Base-by-base conservation (phyloP, 2,113 vertebrate species). In the Oreotrochilus melanogaster region DNA sequence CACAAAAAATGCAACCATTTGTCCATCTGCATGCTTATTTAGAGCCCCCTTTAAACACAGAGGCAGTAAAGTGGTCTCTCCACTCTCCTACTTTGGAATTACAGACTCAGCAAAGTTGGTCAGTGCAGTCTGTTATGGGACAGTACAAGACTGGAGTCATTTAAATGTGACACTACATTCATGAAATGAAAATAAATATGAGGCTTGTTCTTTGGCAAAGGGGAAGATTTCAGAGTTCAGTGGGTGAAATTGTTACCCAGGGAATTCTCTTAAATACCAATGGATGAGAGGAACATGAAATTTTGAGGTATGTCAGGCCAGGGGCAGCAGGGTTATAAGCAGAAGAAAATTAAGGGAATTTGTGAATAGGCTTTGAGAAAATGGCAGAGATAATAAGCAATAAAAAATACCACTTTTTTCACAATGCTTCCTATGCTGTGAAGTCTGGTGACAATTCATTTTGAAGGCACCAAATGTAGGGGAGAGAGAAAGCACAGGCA, bases 151-250 rank as follows among this genome's bases (percentile, higher is more conserved):
- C 24, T 39, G 56, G 21, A 69, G 48, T 65, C 56, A 37, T 62
- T 75, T 65, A 57, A 25, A 72, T 79, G 56, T 69, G 27, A 85
- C 61, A 57, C 31, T 65, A n/a, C 7, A 25, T 39, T 72, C 14
- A 43, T 48, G 4, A 81, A 82, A 93, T 56, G 22, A 64, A 95
- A 92, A 86, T 47, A 78, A 74, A 94, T 95, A 74, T 12, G 11
- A 60, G 18, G 8, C 21, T 2, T 50, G 7, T 37, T 71, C 48
- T 47, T 73, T 58, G n/a, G 64, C 33, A 66, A 88, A 71, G 30
- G 21, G 31, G 21, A 21, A 92, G 74, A 80, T 16, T 51, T 80
- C 51, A 61, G 58, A 88, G 39, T 51, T 89, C 48, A 75, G 8
- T 50, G 21, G 10, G 11, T 61, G 30, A 56, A 66, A 86, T n/a